phyloP scores from a whole-genome alignment of 1,140 invertebrate genomes.

The Tachypleus tridentatus region DNA sequence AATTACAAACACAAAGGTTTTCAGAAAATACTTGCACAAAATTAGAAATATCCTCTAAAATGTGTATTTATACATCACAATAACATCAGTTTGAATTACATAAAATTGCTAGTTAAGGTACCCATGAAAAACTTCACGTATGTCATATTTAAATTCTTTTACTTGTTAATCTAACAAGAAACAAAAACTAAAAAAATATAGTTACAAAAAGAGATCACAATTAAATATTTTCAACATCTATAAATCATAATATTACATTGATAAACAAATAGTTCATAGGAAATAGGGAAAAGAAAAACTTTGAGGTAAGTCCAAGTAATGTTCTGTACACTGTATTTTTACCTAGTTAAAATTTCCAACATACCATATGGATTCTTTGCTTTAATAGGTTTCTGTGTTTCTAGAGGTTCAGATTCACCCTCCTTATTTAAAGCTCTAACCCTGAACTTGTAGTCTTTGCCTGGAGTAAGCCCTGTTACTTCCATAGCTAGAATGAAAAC shows the following conservation, averaged over 20 bases:
- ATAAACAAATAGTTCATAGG: neutral
- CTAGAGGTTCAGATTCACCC: conserved; percentile 89
- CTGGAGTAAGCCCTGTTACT: conserved; percentile 72
- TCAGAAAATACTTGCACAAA: neutral
- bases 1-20: too few species aligned
- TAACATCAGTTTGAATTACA: too few species aligned
- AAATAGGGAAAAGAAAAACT: too few species aligned
- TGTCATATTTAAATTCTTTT: too few species aligned
- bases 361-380: conserved; percentile 91
- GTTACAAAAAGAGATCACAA: neutral
- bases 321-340: too few species aligned
- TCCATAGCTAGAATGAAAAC: conserved; percentile 58
- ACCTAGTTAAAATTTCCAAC: conserved; percentile 10
- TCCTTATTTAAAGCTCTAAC: conserved; percentile 92
- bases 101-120: too few species aligned
- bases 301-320: conserved; percentile 11
- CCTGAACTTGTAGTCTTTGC: conserved; percentile 87
- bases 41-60: neutral
- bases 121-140: too few species aligned
- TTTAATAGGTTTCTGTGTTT: conserved; percentile 66
- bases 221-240: too few species aligned
- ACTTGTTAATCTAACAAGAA: too few species aligned
- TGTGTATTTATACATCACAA: too few species aligned
- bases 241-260: too few species aligned
- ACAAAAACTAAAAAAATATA: too few species aligned